Percentiles rank a stretch among this genome's conserved stretches.
phyloP scores from a whole-genome alignment of 2,797 vertebrate species.

The Gallinago solitaria region DNA sequence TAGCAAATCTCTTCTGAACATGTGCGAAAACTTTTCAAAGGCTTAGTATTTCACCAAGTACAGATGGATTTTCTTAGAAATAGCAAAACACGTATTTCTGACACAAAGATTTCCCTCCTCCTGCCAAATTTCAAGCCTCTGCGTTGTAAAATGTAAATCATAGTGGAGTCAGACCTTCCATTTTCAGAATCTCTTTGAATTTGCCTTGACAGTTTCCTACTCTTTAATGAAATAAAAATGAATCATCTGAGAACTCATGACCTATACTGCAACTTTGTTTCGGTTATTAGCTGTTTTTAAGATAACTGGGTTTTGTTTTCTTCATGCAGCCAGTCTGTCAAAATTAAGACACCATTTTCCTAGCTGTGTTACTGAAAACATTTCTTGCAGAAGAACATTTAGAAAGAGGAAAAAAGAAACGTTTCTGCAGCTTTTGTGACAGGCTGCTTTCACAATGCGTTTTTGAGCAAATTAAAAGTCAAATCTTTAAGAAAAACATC shows the following conservation, averaged over 20 bases:
- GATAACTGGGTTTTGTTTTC: neutral
- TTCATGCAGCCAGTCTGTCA: conserved; percentile 11
- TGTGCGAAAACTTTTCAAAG: neutral
- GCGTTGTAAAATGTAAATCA: conserved; percentile 43
- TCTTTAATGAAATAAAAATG: conserved; percentile 28
- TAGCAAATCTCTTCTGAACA: neutral
- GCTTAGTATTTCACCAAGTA: neutral
- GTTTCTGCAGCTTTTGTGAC: neutral
- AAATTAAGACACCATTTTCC: conserved; percentile 6
- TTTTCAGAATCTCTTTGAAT: conserved; percentile 14
- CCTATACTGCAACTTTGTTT: neutral
- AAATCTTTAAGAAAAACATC: neutral
- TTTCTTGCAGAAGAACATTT: conserved; percentile 18
- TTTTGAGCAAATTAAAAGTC: neutral
- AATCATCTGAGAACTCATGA: conserved; percentile 22
- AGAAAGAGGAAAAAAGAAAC: neutral
- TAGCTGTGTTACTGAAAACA: neutral
- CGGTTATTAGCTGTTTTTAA: neutral
- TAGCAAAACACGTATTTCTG: neutral
- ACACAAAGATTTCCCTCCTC: neutral
- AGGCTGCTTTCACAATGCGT: conserved; percentile 18
- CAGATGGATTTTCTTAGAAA: neutral
- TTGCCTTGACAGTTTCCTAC: conserved; percentile 15
- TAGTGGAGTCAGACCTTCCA: conserved; percentile 3
- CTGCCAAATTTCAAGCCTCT: conserved; percentile 1